These are phyloP conservation scores for Patiria miniata DNA, from an alignment of 35 echinoderm and acorn worm species.

Conservation along the genomic window DNA sequence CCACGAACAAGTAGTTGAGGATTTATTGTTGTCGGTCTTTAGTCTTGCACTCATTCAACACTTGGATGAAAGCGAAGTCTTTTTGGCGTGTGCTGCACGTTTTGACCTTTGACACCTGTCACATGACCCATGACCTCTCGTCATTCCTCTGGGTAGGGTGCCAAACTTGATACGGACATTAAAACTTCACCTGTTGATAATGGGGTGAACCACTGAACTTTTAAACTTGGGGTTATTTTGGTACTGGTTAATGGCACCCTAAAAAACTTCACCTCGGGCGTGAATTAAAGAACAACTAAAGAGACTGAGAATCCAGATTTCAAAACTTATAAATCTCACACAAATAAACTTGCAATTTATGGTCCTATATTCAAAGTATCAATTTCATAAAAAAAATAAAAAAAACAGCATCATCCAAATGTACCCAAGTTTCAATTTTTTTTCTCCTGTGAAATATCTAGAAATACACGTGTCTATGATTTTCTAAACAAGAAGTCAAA, in stretches of 20 bases:
- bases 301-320: no score
- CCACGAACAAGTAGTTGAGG: no score
- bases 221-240: not conserved
- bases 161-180: slow-evolving; percentile 20
- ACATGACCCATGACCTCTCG: not conserved
- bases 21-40: not conserved
- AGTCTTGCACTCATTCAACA: not conserved
- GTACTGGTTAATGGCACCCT: not conserved
- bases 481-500: no score
- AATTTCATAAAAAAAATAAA: no score
- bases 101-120: slow-evolving; percentile 12
- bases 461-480: no score
- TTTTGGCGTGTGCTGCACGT: not conserved
- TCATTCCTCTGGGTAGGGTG: slow-evolving; percentile 14
- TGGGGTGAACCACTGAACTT: slow-evolving; percentile 24
- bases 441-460: no score
- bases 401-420: no score
- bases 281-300: no score
- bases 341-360: no score
- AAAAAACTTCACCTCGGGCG: not conserved
- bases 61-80: slow-evolving; percentile 12
- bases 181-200: slow-evolving; percentile 34
- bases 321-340: no score
- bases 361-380: no score
- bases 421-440: no score